phyloP scores from a whole-genome alignment of 2,888 invertebrate species.

The Calliscelio sp. region DNA sequence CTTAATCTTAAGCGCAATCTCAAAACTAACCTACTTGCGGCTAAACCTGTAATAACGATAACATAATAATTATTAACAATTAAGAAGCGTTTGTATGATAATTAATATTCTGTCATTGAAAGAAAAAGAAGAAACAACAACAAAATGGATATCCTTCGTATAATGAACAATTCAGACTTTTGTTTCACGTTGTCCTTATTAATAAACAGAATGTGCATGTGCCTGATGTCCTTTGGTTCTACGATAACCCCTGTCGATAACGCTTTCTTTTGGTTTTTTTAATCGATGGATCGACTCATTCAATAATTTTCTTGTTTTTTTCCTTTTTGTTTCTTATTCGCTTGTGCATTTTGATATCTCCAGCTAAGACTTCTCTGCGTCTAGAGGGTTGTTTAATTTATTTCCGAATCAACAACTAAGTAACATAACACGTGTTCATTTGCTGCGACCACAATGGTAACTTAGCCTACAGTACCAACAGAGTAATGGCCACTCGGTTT shows the following conservation, averaged over 20 bases:
- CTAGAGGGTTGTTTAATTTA: too few species aligned
- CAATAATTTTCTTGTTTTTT: too few species aligned
- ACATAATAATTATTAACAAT: slow-evolving; percentile 65
- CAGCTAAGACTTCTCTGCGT: slow-evolving; percentile 75
- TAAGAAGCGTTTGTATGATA: slow-evolving; percentile 74
- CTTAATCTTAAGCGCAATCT: slow-evolving; percentile 67
- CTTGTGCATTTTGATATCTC: slow-evolving; percentile 83
- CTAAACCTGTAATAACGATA: slow-evolving; percentile 71
- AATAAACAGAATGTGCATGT: slow-evolving; percentile 86
- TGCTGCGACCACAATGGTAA: slow-evolving; percentile 82
- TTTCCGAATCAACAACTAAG: slow-evolving; percentile 61
- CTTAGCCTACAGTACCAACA: slow-evolving; percentile 49
- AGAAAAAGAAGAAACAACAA: slow-evolving; percentile 35
- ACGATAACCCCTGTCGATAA: slow-evolving; percentile 76
- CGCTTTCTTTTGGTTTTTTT: slow-evolving; percentile 70
- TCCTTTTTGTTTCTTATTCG: slow-evolving; percentile 21
- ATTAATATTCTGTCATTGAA: slow-evolving; percentile 70
- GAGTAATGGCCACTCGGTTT: slow-evolving; percentile 22
- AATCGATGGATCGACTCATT: too few species aligned
- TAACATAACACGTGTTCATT: slow-evolving; percentile 82
- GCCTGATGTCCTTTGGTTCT: slow-evolving; percentile 85
- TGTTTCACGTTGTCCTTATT: slow-evolving; percentile 85
- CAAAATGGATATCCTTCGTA: slow-evolving; percentile 69
- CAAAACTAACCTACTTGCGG: slow-evolving; percentile 70
- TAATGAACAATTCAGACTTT: slow-evolving; percentile 78